Base-by-base conservation (phyloP, 2,888 invertebrate genomes). In the Eupithecia tripunctaria region DNA sequence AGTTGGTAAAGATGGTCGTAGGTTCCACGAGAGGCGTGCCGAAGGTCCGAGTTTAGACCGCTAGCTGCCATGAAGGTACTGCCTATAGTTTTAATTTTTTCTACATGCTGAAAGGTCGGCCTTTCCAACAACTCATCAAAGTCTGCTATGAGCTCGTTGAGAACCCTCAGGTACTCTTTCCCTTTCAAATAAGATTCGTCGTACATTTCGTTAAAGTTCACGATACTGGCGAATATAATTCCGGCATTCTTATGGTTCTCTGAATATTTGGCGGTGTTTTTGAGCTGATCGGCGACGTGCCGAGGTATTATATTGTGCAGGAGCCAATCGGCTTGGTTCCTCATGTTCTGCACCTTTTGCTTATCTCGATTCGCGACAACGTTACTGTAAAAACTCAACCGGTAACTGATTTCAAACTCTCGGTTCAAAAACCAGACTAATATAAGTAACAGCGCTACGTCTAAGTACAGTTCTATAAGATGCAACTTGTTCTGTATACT, bases 21-120 rank as follows among this genome's bases (percentile, higher is more conserved):
- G 2, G 97, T 95, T 79, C 96, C 95, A 29, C 96, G 94, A 78
- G 96, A 97, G 63, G 96, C 94, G 29, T 95, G 95, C 5, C 98
- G 95, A 81, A 96, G 95, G 74, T 95, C 95, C 0, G 98, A 98
- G 91, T 99, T 98, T 72, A 99, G 94, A 0, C 99, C 99, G 74
- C 98, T 98, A 0, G 99, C 99, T 1, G 99, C 99, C 99, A 99
- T 99, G 85, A 99, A 99, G 0, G 99, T 98, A 79, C 98, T 98
- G 7, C 98, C 98, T 76, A 99, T 99, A 0, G 99, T 99, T 91
- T 99, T 99, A 78, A 99, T 99, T 92, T 99, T 99, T 88, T 99
- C 99, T 8, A 99, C 98, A 81, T 97, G 97, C 60, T 96, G 96
- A 83, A 97, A 99, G 79, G 97, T 96, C 0, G 96, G 95, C 62